Conservation (phyloP, 2,113 vertebrate genomes). For the Aleadryas rufinucha region DNA sequence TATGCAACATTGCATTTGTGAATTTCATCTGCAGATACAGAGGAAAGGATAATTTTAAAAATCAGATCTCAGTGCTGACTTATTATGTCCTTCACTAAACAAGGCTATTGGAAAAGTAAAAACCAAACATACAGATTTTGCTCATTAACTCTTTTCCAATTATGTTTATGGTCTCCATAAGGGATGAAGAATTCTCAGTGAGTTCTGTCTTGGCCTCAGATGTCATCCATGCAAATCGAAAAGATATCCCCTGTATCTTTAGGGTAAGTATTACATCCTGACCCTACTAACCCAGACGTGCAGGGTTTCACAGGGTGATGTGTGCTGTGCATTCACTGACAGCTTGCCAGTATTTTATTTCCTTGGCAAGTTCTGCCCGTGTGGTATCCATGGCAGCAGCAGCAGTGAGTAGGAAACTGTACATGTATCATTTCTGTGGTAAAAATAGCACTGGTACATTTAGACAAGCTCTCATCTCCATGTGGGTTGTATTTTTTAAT, state of each 20-base stretch:
- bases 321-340: neutral
- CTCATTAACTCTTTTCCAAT: conserved; percentile 12
- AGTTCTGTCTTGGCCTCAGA: conserved; percentile 97
- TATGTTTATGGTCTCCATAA: conserved; percentile 58
- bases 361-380: neutral
- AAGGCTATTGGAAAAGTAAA: neutral
- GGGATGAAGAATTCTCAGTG: conserved; percentile 98
- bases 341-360: neutral
- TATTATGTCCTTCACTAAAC: neutral
- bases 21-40: neutral
- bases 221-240: conserved; percentile 96
- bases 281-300: neutral
- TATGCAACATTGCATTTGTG: neutral
- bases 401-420: neutral
- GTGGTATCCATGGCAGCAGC: neutral
- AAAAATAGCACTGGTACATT: neutral
- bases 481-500: neutral
- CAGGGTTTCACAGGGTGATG: neutral
- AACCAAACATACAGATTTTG: neutral
- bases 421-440: neutral
- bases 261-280: conserved; percentile 78
- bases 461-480: neutral
- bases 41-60: neutral
- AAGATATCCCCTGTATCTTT: conserved; percentile 97
- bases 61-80: neutral